These are phyloP conservation scores for Bradypodion ventrale DNA, from an alignment of 2,797 vertebrate genomes.

Conservation along the genomic window DNA sequence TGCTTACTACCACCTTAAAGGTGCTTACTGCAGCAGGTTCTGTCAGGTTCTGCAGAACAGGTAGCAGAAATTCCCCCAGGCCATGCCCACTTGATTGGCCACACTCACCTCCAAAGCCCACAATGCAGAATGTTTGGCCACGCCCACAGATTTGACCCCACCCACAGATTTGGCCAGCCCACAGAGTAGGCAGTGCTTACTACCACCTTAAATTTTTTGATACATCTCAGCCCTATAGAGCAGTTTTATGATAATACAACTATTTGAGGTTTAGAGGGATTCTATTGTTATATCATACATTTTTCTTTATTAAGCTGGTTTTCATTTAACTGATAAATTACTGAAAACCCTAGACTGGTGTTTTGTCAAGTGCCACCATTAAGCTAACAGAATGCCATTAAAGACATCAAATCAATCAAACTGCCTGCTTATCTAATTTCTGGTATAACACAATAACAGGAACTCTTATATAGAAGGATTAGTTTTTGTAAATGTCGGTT, in stretches of 20 bases:
- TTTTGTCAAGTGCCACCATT: slow-evolving; percentile 13
- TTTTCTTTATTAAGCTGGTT: not conserved
- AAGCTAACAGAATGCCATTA: slow-evolving; percentile 11
- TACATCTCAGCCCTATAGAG: not conserved
- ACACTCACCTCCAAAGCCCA: too few relatives aligned
- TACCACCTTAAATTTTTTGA: not conserved
- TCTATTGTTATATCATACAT: not conserved
- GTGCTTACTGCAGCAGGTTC: too few relatives aligned
- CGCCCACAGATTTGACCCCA: too few relatives aligned
- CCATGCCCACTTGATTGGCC: too few relatives aligned
- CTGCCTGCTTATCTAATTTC: slow-evolving; percentile 10
- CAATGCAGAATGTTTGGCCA: too few relatives aligned
- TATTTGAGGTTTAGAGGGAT: not conserved
- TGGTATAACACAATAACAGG: not conserved
- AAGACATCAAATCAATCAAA: slow-evolving; percentile 5
- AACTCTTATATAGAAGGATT: not conserved
- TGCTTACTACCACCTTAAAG: not conserved
- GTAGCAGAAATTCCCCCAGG: too few relatives aligned
- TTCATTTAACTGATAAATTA: not conserved
- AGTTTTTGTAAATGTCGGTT: slow-evolving; percentile 14
- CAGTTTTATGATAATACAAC: not conserved
- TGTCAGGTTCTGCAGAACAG: too few relatives aligned
- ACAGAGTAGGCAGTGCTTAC: too few relatives aligned
- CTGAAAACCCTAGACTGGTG: not conserved
- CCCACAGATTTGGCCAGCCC: too few relatives aligned